A percentile compares a stretch with the other conserved stretches of the same genome.
Evolutionary conservation across 2,797 vertebrate species (phyloP).

Genomic region (Percopsis omiscomaycus): DNA sequence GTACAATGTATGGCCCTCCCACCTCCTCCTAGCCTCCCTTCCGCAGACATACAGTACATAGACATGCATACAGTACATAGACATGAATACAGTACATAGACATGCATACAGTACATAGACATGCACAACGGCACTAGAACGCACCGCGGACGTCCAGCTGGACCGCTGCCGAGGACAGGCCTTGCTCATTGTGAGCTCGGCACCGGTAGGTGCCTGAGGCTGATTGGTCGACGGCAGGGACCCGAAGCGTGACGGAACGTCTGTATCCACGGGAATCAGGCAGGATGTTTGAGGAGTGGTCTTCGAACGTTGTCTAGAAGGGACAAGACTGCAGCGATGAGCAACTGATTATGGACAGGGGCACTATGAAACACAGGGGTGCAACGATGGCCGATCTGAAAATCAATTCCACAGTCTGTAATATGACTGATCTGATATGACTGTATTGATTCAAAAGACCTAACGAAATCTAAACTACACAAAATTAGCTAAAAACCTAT

Average conservation of each 20-base stretch:
- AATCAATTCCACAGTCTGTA: too few species aligned
- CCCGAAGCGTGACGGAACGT: slow-evolving; percentile 60
- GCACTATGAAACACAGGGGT: not conserved
- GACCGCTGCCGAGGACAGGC: slow-evolving; percentile 75
- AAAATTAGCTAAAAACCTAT: too few species aligned
- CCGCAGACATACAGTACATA: not conserved
- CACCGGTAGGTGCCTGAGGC: slow-evolving; percentile 89
- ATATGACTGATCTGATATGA: too few species aligned
- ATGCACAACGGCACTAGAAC: not conserved
- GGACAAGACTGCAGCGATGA: slow-evolving; percentile 15
- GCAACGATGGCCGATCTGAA: too few species aligned
- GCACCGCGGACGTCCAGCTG: slow-evolving; percentile 88
- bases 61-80: not conserved
- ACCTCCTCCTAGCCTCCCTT: too few species aligned
- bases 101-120: not conserved
- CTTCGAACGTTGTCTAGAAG: slow-evolving; percentile 57
- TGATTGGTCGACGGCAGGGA: slow-evolving; percentile 76
- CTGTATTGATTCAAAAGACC: too few species aligned
- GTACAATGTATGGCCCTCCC: too few species aligned
- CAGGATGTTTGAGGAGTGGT: slow-evolving; percentile 68
- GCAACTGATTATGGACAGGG: not conserved
- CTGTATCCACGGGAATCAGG: slow-evolving; percentile 63
- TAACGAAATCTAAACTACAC: too few species aligned
- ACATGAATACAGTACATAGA: not conserved
- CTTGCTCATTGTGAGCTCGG: slow-evolving; percentile 84